These are phyloP conservation scores for Notechis scutatus DNA, from an alignment of 2,113 vertebrate genomes.

Conservation along the genomic window DNA sequence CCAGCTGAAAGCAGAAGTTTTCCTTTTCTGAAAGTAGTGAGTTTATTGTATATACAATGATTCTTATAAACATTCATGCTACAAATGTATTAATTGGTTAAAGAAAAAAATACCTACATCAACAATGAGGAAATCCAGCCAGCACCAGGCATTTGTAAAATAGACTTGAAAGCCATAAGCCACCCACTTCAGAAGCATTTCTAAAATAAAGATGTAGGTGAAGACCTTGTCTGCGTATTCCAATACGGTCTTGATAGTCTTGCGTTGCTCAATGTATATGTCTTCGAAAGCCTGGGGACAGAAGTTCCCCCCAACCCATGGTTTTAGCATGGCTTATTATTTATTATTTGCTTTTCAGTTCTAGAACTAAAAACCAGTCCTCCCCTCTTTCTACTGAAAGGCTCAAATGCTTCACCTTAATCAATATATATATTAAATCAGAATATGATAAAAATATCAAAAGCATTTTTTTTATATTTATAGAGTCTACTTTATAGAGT, in stretches of 20 bases:
- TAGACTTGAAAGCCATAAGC: slow-evolving; percentile 95
- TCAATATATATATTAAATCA: not conserved
- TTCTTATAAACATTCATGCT: not conserved
- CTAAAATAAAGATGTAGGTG: slow-evolving; percentile 95
- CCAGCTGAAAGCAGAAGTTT: not conserved
- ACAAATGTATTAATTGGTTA: not conserved
- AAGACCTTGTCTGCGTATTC: slow-evolving; percentile 97
- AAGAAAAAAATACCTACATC: slow-evolving; percentile 81
- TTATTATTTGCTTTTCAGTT: not conserved
- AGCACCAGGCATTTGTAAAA: slow-evolving; percentile 98
- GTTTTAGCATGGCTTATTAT: not conserved
- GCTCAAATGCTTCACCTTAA: not conserved
- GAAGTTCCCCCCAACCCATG: slow-evolving; percentile 12
- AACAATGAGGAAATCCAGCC: slow-evolving; percentile 97
- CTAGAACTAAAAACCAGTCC: not conserved
- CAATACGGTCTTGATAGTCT: slow-evolving; percentile 86
- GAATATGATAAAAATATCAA: not conserved
- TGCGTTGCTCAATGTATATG: slow-evolving; percentile 85
- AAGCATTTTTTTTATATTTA: not conserved
- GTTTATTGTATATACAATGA: not conserved
- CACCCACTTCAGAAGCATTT: slow-evolving; percentile 98
- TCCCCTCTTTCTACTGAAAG: not conserved
- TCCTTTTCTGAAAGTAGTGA: not conserved
- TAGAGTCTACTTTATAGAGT: not conserved
- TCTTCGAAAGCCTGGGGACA: slow-evolving; percentile 92